phyloP scores from a whole-genome alignment of 2,797 vertebrate species.

The Pipistrellus pygmaeus region DNA sequence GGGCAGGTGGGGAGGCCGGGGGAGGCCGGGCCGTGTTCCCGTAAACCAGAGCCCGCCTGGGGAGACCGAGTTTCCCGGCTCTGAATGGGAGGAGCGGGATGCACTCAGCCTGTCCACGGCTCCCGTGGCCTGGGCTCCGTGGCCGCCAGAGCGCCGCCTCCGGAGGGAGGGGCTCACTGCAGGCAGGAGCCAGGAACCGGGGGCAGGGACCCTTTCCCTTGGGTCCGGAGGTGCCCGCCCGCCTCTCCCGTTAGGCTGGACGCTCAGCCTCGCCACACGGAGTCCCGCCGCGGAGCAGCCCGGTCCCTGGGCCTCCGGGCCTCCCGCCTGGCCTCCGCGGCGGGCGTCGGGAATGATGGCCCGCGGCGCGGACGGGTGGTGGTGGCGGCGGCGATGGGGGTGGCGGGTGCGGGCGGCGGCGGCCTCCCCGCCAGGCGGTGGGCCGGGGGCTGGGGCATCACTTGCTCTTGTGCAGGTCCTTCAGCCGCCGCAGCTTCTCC shows the following conservation, averaged over 20 bases:
- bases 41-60: not conserved
- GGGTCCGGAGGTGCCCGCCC: not conserved
- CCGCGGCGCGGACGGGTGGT: not conserved
- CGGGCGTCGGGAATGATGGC: not conserved
- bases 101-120: not conserved
- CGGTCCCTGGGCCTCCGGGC: not conserved
- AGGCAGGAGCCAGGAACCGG: not conserved
- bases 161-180: not conserved
- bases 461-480: conserved; percentile 94
- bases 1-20: not conserved
- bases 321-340: not conserved
- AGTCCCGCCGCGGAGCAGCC: not conserved
- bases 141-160: not conserved
- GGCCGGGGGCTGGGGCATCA: conserved; percentile 79
- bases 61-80: not conserved
- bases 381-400: not conserved
- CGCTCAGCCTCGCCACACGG: not conserved
- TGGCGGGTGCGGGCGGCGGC: not conserved
- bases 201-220: not conserved
- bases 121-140: not conserved
- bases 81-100: not conserved
- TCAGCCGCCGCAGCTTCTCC: conserved; percentile 92
- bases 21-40: not conserved
- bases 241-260: not conserved
- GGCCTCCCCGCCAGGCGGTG: not conserved